phyloP scores from a whole-genome alignment of 2,113 vertebrate species.

The Aegithalos caudatus region DNA sequence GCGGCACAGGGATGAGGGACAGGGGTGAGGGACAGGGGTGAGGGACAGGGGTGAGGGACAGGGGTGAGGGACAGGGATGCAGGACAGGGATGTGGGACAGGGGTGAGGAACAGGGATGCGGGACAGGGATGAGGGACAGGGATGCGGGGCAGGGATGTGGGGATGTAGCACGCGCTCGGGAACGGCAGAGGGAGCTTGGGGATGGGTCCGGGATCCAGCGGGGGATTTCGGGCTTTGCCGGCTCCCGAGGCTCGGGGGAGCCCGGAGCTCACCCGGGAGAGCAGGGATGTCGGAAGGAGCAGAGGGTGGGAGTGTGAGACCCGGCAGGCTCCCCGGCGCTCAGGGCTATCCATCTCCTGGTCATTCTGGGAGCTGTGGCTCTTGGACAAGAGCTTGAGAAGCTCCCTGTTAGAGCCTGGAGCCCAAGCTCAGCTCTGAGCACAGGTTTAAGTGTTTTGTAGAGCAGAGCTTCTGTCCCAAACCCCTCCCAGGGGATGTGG shows the following conservation, averaged over 20 bases:
- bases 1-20: too few relatives aligned
- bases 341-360: background rate
- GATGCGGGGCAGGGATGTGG: too few relatives aligned
- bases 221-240: background rate
- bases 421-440: background rate
- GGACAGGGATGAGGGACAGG: too few relatives aligned
- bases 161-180: background rate
- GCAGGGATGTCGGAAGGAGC: rapidly evolving
- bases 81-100: too few relatives aligned
- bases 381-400: background rate
- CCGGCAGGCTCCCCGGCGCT: background rate
- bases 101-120: too few relatives aligned
- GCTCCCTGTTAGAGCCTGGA: background rate
- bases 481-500: background rate
- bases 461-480: background rate
- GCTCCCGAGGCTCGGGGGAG: background rate
- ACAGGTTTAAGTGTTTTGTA: rapidly evolving
- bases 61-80: too few relatives aligned
- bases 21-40: too few relatives aligned
- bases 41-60: too few relatives aligned
- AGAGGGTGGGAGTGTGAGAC: background rate
- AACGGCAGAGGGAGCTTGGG: slow-evolving; percentile 46
- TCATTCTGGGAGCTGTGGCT: background rate
- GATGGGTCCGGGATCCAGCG: slow-evolving; percentile 7
- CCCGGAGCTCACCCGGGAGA: background rate